Evolutionary conservation across 2,888 invertebrate species (phyloP).

Genomic region (Xestia rhomboidea): DNA sequence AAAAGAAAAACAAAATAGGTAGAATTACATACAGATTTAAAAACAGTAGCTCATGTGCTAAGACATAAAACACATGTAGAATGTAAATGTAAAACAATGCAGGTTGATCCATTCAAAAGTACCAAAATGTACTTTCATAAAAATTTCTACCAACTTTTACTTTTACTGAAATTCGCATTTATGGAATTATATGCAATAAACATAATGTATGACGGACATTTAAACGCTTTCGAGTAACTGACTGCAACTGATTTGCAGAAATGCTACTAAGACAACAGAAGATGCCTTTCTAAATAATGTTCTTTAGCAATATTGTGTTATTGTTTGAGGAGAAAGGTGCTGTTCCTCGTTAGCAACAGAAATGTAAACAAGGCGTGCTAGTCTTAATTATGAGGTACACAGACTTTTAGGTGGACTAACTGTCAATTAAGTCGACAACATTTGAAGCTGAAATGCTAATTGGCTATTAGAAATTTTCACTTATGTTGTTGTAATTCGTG

Average conservation of each 20-base stretch:
- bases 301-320: slow-evolving; percentile 70
- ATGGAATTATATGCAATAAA: slow-evolving; percentile 46
- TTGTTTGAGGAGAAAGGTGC: slow-evolving; percentile 84
- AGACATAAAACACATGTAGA: slow-evolving; percentile 26
- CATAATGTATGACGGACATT: slow-evolving; percentile 45
- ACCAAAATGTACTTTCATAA: slow-evolving; percentile 59
- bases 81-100: slow-evolving; percentile 34
- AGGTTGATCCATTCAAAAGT: slow-evolving; percentile 35
- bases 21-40: neutral
- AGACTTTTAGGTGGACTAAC: slow-evolving; percentile 67
- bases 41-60: neutral
- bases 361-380: slow-evolving; percentile 70
- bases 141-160: slow-evolving; percentile 68
- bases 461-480: slow-evolving; percentile 64
- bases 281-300: slow-evolving; percentile 77
- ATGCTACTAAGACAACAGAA: slow-evolving; percentile 65
- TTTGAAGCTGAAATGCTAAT: slow-evolving; percentile 58
- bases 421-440: slow-evolving; percentile 64
- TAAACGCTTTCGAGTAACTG: slow-evolving; percentile 61
- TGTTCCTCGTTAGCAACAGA: slow-evolving; percentile 66
- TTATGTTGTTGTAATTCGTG: slow-evolving; percentile 20
- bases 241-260: slow-evolving; percentile 67
- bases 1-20: slow-evolving; percentile 73
- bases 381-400: slow-evolving; percentile 73
- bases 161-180: slow-evolving; percentile 62